A percentile compares a stretch with the other conserved stretches of the same genome.
Conservation (phyloP, 2,113 vertebrate species). For the Lampris incognitus region DNA sequence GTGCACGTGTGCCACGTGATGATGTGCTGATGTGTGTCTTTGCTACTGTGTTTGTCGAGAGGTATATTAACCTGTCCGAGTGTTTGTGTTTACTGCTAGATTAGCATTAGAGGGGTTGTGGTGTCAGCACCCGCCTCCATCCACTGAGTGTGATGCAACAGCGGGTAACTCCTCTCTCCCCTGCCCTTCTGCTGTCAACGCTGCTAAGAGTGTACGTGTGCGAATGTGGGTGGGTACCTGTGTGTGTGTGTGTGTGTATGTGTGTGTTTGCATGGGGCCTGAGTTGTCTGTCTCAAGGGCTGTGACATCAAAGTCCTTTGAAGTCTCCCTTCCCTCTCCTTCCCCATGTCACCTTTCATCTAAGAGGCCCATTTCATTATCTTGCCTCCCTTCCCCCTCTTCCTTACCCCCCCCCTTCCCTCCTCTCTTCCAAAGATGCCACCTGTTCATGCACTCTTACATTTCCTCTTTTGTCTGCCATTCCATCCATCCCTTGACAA, state of each 20-base stretch:
- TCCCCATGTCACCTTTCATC: conserved; percentile 62
- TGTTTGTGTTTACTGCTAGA: conserved; percentile 77
- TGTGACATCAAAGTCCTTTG: conserved; percentile 79
- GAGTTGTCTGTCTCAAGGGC: conserved; percentile 72
- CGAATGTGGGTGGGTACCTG: not conserved
- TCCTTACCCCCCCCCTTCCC: conserved; percentile 26
- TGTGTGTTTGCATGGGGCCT: conserved; percentile 22
- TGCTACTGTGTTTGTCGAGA: conserved; percentile 73
- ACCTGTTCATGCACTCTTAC: conserved; percentile 48
- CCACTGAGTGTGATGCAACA: conserved; percentile 75
- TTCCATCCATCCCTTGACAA: conserved; percentile 21
- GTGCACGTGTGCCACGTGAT: conserved; percentile 59
- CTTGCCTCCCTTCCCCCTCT: conserved; percentile 18
- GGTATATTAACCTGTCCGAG: conserved; percentile 79
- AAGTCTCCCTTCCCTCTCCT: conserved; percentile 67
- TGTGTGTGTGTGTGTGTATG: conserved; percentile 2
- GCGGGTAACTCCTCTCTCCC: conserved; percentile 66
- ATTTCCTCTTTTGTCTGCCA: conserved; percentile 26
- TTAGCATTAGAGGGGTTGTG: conserved; percentile 73
- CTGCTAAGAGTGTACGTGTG: conserved; percentile 30
- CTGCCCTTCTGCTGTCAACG: conserved; percentile 70
- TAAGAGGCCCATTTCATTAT: conserved; percentile 58
- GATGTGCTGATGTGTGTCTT: conserved; percentile 72
- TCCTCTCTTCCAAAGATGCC: conserved; percentile 21
- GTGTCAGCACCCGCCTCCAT: conserved; percentile 70